These are phyloP conservation scores for Thunnus albacares DNA, from an alignment of 2,797 vertebrate genomes.

Conservation along the genomic window DNA sequence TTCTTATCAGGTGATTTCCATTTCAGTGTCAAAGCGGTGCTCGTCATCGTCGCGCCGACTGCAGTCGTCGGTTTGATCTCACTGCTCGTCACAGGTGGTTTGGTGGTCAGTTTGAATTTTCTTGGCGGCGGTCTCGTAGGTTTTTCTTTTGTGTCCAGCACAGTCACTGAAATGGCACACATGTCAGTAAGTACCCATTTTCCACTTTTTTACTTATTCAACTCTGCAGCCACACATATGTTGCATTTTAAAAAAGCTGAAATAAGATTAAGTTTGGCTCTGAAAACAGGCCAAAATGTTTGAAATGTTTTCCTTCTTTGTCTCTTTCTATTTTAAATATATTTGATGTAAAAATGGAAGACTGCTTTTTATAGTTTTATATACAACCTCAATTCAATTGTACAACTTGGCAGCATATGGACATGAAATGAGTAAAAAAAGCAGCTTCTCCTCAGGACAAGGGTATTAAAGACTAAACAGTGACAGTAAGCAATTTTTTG, in stretches of 20 bases:
- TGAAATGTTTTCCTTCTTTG: slow-evolving; percentile 47
- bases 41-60: slow-evolving; percentile 21
- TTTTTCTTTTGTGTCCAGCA: slow-evolving; percentile 76
- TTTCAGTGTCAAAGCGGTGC: neutral
- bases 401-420: slow-evolving; percentile 39
- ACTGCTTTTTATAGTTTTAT: slow-evolving; percentile 35
- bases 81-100: slow-evolving; percentile 45
- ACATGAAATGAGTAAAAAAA: neutral
- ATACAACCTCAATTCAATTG: slow-evolving; percentile 30
- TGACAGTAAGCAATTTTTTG: slow-evolving; percentile 6
- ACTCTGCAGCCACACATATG: slow-evolving; percentile 31
- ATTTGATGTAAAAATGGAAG: slow-evolving; percentile 54
- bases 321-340: slow-evolving; percentile 39
- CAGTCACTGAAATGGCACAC: slow-evolving; percentile 79
- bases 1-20: slow-evolving; percentile 23
- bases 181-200: slow-evolving; percentile 39
- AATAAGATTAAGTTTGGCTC: slow-evolving; percentile 27
- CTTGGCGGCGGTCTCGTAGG: slow-evolving; percentile 82
- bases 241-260: slow-evolving; percentile 23
- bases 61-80: slow-evolving; percentile 19
- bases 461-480: neutral
- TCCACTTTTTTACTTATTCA: slow-evolving; percentile 18
- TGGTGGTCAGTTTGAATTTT: slow-evolving; percentile 73
- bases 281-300: slow-evolving; percentile 27
- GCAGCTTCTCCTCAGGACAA: slow-evolving; percentile 21